phyloP scores from a whole-genome alignment of 1,140 invertebrate genomes.

The Chymomyza costata region DNA sequence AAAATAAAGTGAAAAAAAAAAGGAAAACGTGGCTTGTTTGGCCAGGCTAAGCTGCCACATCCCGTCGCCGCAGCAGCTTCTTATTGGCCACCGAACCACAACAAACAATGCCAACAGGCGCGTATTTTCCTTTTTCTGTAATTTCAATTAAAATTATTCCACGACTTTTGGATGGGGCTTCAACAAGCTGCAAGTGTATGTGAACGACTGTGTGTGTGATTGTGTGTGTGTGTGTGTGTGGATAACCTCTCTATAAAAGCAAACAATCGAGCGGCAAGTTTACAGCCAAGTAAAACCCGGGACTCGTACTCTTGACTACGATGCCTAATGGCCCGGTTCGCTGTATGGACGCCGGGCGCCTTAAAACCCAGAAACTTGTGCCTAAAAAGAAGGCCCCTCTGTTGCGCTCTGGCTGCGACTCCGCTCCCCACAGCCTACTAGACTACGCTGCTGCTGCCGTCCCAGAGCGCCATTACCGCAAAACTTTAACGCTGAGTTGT shows the following conservation, averaged over 20 bases:
- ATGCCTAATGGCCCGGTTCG: constrained; percentile 57
- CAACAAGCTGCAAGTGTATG: background rate
- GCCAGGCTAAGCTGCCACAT: too few relatives aligned
- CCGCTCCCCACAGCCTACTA: constrained; percentile 36
- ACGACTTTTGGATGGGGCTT: constrained; percentile 29
- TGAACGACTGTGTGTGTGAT: too few relatives aligned
- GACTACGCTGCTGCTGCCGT: constrained; percentile 33
- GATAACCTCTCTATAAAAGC: constrained; percentile 24
- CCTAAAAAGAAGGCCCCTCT: background rate
- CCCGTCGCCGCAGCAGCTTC: too few relatives aligned
- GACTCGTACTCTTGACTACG: too few relatives aligned
- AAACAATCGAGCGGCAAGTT: constrained; percentile 60
- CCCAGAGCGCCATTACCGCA: constrained; percentile 67
- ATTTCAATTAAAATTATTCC: constrained; percentile 70
- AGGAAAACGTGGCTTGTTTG: too few relatives aligned
- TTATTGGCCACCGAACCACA: too few relatives aligned
- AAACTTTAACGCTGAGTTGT: constrained; percentile 65
- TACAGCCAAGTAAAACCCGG: constrained; percentile 68
- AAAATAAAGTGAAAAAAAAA: constrained; percentile 4
- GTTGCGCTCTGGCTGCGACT: background rate
- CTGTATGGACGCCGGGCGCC: constrained; percentile 12
- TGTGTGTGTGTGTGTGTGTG: too few relatives aligned
- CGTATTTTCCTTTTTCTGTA: constrained; percentile 30
- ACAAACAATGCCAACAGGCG: constrained; percentile 11
- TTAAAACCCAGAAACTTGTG: constrained; percentile 2